Conservation (phyloP, 2,797 vertebrate species). For the Podargus strigoides region DNA sequence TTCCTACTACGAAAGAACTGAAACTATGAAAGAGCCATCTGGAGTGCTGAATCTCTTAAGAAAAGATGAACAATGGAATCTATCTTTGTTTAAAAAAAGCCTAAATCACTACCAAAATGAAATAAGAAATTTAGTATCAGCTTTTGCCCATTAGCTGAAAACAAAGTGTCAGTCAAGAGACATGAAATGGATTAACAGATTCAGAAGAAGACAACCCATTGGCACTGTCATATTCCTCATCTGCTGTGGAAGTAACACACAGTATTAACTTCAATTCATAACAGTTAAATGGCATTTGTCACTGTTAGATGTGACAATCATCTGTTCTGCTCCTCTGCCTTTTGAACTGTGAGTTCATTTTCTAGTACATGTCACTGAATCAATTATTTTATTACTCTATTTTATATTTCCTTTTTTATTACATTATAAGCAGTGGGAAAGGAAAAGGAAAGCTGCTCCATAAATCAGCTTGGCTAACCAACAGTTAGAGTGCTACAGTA, state of each 20-base stretch:
- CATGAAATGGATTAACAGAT: neutral
- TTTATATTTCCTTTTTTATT: conserved; percentile 63
- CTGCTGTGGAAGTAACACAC: conserved; percentile 29
- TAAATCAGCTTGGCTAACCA: conserved; percentile 46
- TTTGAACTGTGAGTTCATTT: conserved; percentile 58
- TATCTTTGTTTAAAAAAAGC: neutral
- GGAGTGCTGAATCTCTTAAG: neutral
- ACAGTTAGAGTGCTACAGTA: neutral
- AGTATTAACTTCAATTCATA: conserved; percentile 36
- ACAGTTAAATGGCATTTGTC: conserved; percentile 47
- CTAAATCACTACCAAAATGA: neutral
- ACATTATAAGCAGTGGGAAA: conserved; percentile 27
- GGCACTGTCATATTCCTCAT: conserved; percentile 7
- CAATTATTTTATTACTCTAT: conserved; percentile 64
- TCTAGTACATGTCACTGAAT: conserved; percentile 52
- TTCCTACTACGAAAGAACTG: neutral
- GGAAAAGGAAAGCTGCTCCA: conserved; percentile 20
- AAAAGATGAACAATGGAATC: neutral
- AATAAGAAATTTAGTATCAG: neutral
- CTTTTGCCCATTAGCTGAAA: conserved; percentile 1
- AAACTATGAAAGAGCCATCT: conserved; percentile 2
- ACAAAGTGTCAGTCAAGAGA: neutral
- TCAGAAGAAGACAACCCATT: neutral
- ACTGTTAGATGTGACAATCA: conserved; percentile 59
- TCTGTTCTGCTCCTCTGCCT: conserved; percentile 47